phyloP scores from a whole-genome alignment of 2,888 invertebrate species.

The Lacanobia oleracea region DNA sequence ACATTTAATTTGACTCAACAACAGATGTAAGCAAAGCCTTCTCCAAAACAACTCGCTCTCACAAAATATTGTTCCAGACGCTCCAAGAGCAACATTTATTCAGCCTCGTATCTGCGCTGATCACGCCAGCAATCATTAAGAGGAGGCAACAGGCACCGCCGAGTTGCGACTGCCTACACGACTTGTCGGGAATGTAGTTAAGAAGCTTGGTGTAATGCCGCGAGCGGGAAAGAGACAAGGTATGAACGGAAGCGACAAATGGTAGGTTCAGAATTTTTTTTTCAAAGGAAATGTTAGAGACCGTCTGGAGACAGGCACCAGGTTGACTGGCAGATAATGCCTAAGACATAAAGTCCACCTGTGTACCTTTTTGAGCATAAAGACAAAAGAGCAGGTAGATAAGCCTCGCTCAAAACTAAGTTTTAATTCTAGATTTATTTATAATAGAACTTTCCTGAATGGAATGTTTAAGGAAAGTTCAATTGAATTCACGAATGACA shows the following conservation, averaged over 20 bases:
- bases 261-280: too few species aligned
- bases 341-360: too few species aligned
- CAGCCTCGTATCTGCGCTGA: constrained; percentile 34
- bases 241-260: constrained; percentile 21
- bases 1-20: neutral
- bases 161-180: constrained; percentile 32
- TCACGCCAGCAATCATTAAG: constrained; percentile 47
- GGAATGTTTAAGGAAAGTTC: too few species aligned
- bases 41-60: constrained; percentile 22
- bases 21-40: neutral
- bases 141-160: constrained; percentile 43
- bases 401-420: too few species aligned
- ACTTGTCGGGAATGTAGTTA: constrained; percentile 53
- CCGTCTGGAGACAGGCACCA: too few species aligned
- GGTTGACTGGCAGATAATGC: too few species aligned
- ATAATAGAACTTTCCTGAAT: too few species aligned
- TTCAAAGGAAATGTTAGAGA: neutral
- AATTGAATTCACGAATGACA: too few species aligned
- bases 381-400: too few species aligned
- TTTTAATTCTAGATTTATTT: too few species aligned
- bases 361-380: too few species aligned
- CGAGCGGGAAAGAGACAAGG: neutral
- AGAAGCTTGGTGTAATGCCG: constrained; percentile 44
- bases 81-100: constrained; percentile 29
- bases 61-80: constrained; percentile 41